These are phyloP conservation scores for Sakesphorus luctuosus DNA, from an alignment of 2,113 vertebrate species.

Conservation along the genomic window DNA sequence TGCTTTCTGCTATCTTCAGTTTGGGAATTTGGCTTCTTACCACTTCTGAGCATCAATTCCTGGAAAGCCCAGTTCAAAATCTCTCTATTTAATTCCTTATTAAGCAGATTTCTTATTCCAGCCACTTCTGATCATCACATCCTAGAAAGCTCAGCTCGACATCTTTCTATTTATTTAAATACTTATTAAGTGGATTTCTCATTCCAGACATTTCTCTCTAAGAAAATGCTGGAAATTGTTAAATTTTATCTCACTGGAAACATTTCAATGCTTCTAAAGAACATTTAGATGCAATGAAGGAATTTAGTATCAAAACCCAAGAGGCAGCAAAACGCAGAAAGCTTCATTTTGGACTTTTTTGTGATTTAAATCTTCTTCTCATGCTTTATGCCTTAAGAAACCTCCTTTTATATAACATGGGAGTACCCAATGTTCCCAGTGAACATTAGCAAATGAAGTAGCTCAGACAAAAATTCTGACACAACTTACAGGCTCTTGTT, in stretches of 20 bases:
- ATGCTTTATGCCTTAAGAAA: background rate
- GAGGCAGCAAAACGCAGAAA: background rate
- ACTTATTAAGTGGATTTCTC: background rate
- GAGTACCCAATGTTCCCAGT: background rate
- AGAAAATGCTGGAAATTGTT: background rate
- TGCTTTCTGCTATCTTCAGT: background rate
- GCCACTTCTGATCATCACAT: background rate
- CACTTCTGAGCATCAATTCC: background rate
- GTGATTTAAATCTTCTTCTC: background rate
- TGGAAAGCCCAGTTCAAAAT: background rate
- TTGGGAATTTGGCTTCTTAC: background rate
- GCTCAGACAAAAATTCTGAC: background rate
- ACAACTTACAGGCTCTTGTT: constrained; percentile 92
- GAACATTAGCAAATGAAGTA: background rate
- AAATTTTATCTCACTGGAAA: background rate
- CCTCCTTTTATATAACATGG: rapidly evolving
- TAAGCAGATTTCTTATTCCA: background rate
- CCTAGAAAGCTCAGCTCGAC: background rate
- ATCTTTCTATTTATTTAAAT: background rate
- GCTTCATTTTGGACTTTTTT: background rate
- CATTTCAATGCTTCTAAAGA: background rate
- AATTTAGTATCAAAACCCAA: background rate
- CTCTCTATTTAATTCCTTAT: background rate
- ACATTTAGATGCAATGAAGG: background rate
- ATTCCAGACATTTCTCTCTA: background rate